Evolutionary conservation across 2,797 vertebrate genomes (phyloP).

Genomic region (Psittacula derbiana): DNA sequence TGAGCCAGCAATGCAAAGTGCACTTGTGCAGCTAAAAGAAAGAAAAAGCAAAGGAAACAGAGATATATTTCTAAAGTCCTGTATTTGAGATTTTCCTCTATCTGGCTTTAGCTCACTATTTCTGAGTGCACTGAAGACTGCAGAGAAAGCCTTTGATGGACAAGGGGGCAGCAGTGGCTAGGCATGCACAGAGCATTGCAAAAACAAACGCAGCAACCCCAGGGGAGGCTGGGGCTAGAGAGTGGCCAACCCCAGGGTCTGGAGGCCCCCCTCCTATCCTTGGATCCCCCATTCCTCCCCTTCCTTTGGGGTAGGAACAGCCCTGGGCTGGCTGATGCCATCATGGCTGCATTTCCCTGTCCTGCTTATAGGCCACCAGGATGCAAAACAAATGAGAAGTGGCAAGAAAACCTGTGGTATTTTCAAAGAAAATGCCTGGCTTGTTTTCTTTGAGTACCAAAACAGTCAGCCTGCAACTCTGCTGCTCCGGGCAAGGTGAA

Average conservation of each 20-base stretch:
- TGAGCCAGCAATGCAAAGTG: not conserved
- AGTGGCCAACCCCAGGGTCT: not conserved
- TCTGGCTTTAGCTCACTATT: not conserved
- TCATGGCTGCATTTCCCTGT: not conserved
- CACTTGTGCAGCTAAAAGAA: not conserved
- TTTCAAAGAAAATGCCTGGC: not conserved
- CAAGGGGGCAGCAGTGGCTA: not conserved
- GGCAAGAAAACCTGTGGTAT: not conserved
- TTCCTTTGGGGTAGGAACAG: not conserved
- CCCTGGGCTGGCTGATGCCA: not conserved
- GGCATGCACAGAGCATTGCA: not conserved
- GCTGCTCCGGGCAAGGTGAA: accelerated
- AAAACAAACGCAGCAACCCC: not conserved
- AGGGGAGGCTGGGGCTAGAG: not conserved
- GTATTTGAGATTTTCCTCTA: not conserved
- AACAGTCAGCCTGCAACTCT: not conserved
- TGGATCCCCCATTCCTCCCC: not conserved
- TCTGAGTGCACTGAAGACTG: not conserved
- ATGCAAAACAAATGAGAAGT: not conserved
- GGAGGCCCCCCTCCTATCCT: not conserved
- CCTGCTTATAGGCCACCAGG: not conserved
- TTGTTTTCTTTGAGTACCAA: conserved; percentile 21
- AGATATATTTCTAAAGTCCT: not conserved
- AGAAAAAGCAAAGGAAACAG: not conserved
- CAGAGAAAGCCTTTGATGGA: not conserved